These are phyloP conservation scores for Cristatella mucedo DNA, from an alignment of 2,888 invertebrate genomes.

Conservation along the genomic window DNA sequence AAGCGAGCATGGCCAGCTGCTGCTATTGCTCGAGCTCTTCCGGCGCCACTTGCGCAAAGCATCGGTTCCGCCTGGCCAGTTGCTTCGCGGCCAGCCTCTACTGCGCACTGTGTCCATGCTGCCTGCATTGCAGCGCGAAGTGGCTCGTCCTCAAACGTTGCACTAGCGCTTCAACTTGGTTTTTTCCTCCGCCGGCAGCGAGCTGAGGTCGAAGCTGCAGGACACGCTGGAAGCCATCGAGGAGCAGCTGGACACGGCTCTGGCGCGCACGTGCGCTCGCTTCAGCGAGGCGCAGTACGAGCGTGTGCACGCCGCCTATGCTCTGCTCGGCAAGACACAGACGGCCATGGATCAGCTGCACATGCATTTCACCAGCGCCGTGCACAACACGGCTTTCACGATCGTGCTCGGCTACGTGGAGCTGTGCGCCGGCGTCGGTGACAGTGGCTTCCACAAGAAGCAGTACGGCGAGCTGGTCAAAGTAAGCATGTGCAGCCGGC, in stretches of 20 bases:
- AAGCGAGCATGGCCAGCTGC: no score
- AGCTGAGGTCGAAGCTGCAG: conserved; percentile 66
- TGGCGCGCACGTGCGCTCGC: conserved; percentile 55
- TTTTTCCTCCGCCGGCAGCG: no score
- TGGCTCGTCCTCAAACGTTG: no score
- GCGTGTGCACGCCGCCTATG: conserved; percentile 71
- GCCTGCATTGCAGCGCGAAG: no score
- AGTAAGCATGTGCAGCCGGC: conserved; percentile 18
- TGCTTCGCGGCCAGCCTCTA: no score
- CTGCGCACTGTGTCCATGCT: no score
- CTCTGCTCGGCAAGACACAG: conserved; percentile 66
- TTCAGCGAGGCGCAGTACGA: conserved; percentile 65
- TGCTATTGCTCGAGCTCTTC: background rate
- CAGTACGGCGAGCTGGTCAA: conserved; percentile 66
- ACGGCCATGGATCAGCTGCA: conserved; percentile 83
- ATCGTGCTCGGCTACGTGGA: conserved; percentile 39
- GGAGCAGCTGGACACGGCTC: conserved; percentile 69
- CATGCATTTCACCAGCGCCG: conserved; percentile 82
- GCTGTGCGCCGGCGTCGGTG: conserved; percentile 21
- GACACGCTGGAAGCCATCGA: conserved; percentile 80
- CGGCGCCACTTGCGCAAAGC: no score
- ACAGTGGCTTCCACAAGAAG: conserved; percentile 43
- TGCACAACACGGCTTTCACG: conserved; percentile 46
- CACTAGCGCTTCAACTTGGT: no score
- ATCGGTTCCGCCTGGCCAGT: no score